A percentile compares a stretch with the other conserved stretches of the same genome.
Evolutionary conservation across 2,888 invertebrate species (phyloP).

Genomic region (Lasioglossum zephyrum): DNA sequence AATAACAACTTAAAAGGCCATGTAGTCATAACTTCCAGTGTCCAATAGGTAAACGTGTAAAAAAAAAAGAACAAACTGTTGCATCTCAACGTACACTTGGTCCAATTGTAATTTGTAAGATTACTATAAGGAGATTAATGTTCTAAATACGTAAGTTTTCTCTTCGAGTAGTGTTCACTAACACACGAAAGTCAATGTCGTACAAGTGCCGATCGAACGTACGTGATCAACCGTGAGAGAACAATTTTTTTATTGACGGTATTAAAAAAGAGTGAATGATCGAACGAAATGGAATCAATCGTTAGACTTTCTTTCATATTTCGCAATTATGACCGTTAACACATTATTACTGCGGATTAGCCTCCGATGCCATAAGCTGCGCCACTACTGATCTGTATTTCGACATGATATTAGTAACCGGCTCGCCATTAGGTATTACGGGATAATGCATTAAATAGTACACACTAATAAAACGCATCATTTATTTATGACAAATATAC

Average conservation of each 20-base stretch:
- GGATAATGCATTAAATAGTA: conserved; percentile 37
- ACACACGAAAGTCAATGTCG: conserved; percentile 60
- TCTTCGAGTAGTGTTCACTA: conserved; percentile 47
- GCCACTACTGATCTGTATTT: conserved; percentile 29
- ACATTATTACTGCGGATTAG: conserved; percentile 35
- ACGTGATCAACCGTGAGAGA: conserved; percentile 19
- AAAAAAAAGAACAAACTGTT: conserved; percentile 56
- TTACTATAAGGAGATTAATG: conserved; percentile 49
- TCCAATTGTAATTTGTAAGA: conserved; percentile 67
- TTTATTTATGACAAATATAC: conserved; percentile 41
- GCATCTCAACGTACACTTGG: conserved; percentile 66
- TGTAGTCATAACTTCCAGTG: conserved; percentile 55
- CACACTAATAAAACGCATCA: conserved; percentile 13
- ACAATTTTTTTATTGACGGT: conserved; percentile 47
- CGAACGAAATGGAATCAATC: conserved; percentile 21
- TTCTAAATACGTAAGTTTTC: conserved; percentile 45
- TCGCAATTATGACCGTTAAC: conserved; percentile 1
- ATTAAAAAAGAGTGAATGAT: conserved; percentile 13
- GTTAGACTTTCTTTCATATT: conserved; percentile 15
- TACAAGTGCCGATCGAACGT: conserved; percentile 47
- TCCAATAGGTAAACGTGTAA: conserved; percentile 43
- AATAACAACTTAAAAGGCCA: conserved; percentile 58
- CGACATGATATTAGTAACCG: conserved; percentile 25
- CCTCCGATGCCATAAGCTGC: conserved; percentile 46
- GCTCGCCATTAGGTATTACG: conserved; percentile 27